Evolutionary conservation across 2,888 invertebrate genomes (phyloP).

Genomic region (Nezara viridula): DNA sequence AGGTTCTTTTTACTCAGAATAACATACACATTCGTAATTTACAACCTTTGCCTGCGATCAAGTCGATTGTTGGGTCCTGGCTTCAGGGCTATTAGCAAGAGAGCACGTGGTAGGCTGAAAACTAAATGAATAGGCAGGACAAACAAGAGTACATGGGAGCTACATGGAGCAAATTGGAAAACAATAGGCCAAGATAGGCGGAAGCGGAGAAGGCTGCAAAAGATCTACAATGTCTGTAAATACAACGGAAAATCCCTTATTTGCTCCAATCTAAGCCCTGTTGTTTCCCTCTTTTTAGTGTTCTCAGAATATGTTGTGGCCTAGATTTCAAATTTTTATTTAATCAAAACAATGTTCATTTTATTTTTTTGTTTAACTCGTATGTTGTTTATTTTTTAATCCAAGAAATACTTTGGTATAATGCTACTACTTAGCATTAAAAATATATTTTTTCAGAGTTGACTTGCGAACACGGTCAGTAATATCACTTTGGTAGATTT

Average conservation of each 20-base stretch:
- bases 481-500: too few species aligned
- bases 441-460: too few species aligned
- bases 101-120: neutral
- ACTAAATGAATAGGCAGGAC: neutral
- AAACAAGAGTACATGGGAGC: neutral
- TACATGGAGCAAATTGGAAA: neutral
- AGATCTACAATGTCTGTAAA: neutral
- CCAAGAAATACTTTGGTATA: neutral
- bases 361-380: neutral
- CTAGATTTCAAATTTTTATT: neutral
- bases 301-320: neutral
- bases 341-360: neutral
- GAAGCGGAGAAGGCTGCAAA: neutral
- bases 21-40: too few species aligned
- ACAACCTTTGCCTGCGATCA: too few species aligned
- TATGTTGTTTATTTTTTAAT: neutral
- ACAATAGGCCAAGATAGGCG: neutral
- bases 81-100: too few species aligned
- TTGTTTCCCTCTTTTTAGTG: neutral
- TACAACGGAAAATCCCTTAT: neutral
- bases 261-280: neutral
- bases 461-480: too few species aligned
- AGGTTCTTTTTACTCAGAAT: too few species aligned
- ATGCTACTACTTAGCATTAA: too few species aligned
- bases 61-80: too few species aligned